Conservation (phyloP, 1,140 invertebrate species). For the Cyclina sinensis region DNA sequence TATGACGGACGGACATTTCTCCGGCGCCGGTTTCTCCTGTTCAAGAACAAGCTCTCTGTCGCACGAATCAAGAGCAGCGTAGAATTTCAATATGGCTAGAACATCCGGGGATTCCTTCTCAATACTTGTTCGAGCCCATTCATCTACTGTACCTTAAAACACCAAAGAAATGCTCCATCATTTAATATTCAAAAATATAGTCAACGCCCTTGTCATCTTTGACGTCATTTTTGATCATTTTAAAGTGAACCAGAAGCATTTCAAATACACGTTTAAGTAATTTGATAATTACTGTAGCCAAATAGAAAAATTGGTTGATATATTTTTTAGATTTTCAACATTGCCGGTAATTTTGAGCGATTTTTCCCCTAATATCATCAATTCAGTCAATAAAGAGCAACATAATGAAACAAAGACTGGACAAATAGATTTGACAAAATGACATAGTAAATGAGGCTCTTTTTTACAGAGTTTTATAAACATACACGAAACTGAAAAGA, state of each 20-base stretch:
- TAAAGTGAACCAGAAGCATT: background rate
- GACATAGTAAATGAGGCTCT: no score
- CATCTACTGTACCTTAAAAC: constrained; percentile 3
- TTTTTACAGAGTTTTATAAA: no score
- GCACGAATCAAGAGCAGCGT: constrained; percentile 27
- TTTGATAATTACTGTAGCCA: no score
- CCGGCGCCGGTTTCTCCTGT: background rate
- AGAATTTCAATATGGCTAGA: constrained; percentile 27
- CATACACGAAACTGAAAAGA: no score
- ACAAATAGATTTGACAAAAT: no score
- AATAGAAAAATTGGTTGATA: no score
- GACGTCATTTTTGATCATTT: background rate
- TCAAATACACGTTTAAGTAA: no score
- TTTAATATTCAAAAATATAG: background rate
- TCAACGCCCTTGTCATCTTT: background rate
- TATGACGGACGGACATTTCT: background rate
- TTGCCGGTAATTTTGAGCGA: no score
- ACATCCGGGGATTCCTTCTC: constrained; percentile 17
- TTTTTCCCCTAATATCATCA: no score
- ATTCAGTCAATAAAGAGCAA: no score
- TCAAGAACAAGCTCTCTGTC: constrained; percentile 2
- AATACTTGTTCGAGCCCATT: constrained; percentile 25
- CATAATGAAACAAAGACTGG: no score
- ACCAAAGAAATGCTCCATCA: background rate
- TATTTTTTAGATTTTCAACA: no score